Evolutionary conservation across 2,113 vertebrate species (phyloP).

Genomic region (Chionis minor): DNA sequence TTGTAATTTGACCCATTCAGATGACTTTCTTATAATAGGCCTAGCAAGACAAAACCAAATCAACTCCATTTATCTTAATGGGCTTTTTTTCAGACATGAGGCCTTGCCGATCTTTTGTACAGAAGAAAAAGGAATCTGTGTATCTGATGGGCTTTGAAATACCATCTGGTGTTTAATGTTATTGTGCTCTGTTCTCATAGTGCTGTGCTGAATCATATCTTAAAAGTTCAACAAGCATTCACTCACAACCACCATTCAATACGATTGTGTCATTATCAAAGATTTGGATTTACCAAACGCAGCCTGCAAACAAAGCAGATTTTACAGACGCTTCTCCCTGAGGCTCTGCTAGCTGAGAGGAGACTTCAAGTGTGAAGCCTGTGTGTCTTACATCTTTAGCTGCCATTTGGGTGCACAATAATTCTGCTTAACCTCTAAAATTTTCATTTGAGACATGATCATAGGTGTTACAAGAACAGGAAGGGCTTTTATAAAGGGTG

Average conservation of each 20-base stretch:
- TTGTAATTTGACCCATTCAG: conserved; percentile 75
- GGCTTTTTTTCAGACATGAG: conserved; percentile 48
- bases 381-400: conserved; percentile 33
- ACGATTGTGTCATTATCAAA: conserved; percentile 68
- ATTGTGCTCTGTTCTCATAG: conserved; percentile 67
- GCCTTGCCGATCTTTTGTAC: conserved; percentile 72
- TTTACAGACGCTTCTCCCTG: conserved; percentile 29
- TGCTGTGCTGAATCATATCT: conserved; percentile 72
- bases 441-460: conserved; percentile 12
- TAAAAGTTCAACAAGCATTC: conserved; percentile 76
- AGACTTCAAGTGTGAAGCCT: conserved; percentile 16
- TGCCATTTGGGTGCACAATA: not conserved
- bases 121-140: conserved; percentile 70
- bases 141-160: conserved; percentile 79
- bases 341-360: not conserved
- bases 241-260: conserved; percentile 63
- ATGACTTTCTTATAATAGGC: conserved; percentile 72
- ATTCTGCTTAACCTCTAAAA: conserved; percentile 47
- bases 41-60: conserved; percentile 75
- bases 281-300: conserved; percentile 62
- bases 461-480: not conserved
- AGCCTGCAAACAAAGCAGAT: conserved; percentile 68
- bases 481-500: not conserved
- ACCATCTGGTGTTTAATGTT: conserved; percentile 77
- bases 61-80: conserved; percentile 79